Percentiles rank a stretch among this genome's conserved stretches.
These are phyloP conservation scores for Melanargia galathea DNA, from an alignment of 2,888 invertebrate species.

Conservation along the genomic window DNA sequence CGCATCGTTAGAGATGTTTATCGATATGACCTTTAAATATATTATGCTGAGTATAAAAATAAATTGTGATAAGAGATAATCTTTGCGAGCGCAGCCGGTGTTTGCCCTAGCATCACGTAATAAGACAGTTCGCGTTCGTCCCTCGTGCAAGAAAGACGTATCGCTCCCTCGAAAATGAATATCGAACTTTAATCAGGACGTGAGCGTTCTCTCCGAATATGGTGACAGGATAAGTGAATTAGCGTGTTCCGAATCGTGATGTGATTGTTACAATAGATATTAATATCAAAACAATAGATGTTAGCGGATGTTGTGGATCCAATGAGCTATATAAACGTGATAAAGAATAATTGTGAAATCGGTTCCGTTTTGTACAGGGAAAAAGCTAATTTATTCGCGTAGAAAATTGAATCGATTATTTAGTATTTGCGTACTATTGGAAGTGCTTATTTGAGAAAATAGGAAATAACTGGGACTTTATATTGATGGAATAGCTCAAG, in stretches of 20 bases:
- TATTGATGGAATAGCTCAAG: conserved; percentile 20
- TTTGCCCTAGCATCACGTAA: conserved; percentile 16
- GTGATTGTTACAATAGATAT: conserved; percentile 39
- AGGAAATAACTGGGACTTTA: conserved; percentile 8
- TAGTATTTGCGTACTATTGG: conserved; percentile 15
- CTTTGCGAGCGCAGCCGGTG: conserved; percentile 25
- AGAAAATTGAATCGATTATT: conserved; percentile 21
- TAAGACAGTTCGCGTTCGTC: conserved; percentile 40
- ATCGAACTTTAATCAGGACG: conserved; percentile 38
- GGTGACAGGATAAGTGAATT: conserved; percentile 43
- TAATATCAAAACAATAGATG: conserved; percentile 29
- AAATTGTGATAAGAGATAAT: conserved; percentile 46
- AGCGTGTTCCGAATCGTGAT: conserved; percentile 45
- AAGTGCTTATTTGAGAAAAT: conserved; percentile 11
- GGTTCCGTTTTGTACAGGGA: conserved; percentile 29
- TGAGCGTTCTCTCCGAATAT: conserved; percentile 38
- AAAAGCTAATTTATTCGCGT: conserved; percentile 29
- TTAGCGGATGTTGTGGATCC: conserved; percentile 27
- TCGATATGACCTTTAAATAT: conserved; percentile 27
- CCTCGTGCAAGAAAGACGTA: conserved; percentile 36
- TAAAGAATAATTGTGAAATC: conserved; percentile 36
- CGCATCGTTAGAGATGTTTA: not conserved
- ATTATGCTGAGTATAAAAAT: conserved; percentile 33
- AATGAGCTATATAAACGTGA: conserved; percentile 36
- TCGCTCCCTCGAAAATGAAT: conserved; percentile 29